A percentile compares a stretch with the other conserved stretches of the same genome.
Conservation (phyloP, 2,888 invertebrate species). For the Drosophila paranaensis region DNA sequence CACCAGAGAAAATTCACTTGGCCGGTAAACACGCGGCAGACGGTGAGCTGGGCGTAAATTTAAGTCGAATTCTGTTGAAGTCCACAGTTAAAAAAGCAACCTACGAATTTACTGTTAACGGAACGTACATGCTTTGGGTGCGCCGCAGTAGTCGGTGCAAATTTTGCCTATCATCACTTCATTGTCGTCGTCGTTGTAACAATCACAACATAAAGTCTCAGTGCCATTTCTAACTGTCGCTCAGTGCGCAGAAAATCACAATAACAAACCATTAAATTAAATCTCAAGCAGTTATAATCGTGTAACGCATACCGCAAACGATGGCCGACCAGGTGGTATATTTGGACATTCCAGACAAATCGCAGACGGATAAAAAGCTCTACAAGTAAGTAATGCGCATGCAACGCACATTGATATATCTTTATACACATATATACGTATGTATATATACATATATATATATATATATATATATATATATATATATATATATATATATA, state of each 20-base stretch:
- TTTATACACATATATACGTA: not conserved
- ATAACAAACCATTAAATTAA: not conserved
- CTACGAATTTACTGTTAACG: not conserved
- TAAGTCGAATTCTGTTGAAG: not conserved
- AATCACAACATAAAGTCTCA: conserved; percentile 29
- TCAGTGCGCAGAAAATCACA: not conserved
- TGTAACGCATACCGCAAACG: not conserved
- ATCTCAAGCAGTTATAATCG: not conserved
- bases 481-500: not conserved
- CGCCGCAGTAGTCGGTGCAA: conserved; percentile 38
- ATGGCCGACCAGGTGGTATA: conserved; percentile 69
- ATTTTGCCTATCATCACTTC: conserved; percentile 17
- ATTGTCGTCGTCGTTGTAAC: conserved; percentile 5
- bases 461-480: not conserved
- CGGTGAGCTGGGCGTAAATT: conserved; percentile 7
- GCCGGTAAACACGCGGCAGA: conserved; percentile 50
- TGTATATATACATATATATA: not conserved
- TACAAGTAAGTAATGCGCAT: conserved; percentile 87
- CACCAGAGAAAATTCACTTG: conserved; percentile 23
- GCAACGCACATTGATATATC: no score
- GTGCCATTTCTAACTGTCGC: conserved; percentile 8
- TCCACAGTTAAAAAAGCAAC: not conserved
- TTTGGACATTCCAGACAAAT: conserved; percentile 88
- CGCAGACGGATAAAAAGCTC: conserved; percentile 90
- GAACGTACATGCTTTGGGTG: conserved; percentile 37